Base-by-base conservation (phyloP, 2,113 vertebrate species). In the Morphnarchus princeps region DNA sequence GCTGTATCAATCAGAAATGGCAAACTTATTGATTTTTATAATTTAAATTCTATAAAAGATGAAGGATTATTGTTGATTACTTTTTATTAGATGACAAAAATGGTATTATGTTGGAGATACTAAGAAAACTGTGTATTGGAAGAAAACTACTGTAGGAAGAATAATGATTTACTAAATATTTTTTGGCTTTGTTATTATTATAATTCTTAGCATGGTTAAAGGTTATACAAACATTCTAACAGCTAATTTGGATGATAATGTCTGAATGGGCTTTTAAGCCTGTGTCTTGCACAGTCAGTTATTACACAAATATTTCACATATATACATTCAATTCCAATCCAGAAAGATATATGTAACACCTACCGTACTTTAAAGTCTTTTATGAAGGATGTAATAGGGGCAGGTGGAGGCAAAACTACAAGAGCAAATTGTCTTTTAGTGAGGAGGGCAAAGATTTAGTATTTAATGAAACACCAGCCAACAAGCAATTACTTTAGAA, bases 391-490 rank as follows among this genome's bases (percentile, higher is more conserved):
- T 59, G 10, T 55, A 36, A 63, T 22, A 82, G 7, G 31, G 22
- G 9, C 11, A 73, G 7, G 25, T 47, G 7, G 22, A 34, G 10
- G 7, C 13, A 54, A 95, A 95, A 70, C 76, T 54, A 26, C 24
- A 65, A 87, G 43, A 34, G 43, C 2, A n/a, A 91, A 86, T 80
- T 91, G 36, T 38, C 55, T 94, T 94, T 74, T 70, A 78, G 12
- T 57, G 55, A 66, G 26, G 49, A 29, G 4, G 7, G n/a, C 34
- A 72, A 93, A 89, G 71, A 82, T 90, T 89, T 93, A 86, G 40
- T 77, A 62, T 65, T 87, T 89, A 93, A 95, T 93, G n/a, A 96
- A 95, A 93, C 71, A 78, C n/a, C 55, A 96, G 21, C 57, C 89
- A 58, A 70, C 49, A 80, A 91, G 3, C 22, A 83, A 74, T 90